Base-by-base conservation (phyloP, 2,113 vertebrate genomes). In the Crotalus helleri region DNA sequence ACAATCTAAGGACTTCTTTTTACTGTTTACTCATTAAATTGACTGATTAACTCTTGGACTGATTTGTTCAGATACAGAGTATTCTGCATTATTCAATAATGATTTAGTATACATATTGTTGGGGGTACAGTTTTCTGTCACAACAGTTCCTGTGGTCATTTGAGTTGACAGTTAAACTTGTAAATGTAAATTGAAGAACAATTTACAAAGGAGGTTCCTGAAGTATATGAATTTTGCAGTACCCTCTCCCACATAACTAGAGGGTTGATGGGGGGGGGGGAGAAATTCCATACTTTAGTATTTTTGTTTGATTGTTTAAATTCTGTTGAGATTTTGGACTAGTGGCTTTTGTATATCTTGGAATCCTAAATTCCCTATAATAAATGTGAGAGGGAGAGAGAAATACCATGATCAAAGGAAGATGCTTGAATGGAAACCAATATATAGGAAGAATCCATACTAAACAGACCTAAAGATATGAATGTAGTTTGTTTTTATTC, bases 261-360 rank as follows among this genome's bases (percentile, higher is more conserved):
- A 29, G 12, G n/a, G 12, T n/a, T 64, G 29, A 1, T 1, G n/a
- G n/a, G 4, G 29, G 2, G 13, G 2, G 13, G 29, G 1, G 5
- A 39, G 5, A 69, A 69, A 33, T 74, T n/a, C 69, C 69, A 74
- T 33, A 64, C 61, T 64, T 26, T 64, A 33, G 64, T 8, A 49
- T 49, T 49, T 7, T 33, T 5, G 13, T 1, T 74, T 74, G 39
- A 39, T 39, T 39, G 1, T 74, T 33, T 33, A 15, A 33, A 74
- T n/a, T 91, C 29, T 58, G 5, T n/a, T 59, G 26, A 91, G 17
- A 91, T 29, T 91, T 15, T 81, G 23, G n/a, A 44, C n/a, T 44
- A 85, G 26, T 39, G n/a, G 19, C 0, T 44, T 81, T 91, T 58
- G 74, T 24, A 85, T 85, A 39, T 53, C 10, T 57, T 29, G n/a